phyloP scores from a whole-genome alignment of 2,113 vertebrate species.

The Eudyptes chrysolophus region DNA sequence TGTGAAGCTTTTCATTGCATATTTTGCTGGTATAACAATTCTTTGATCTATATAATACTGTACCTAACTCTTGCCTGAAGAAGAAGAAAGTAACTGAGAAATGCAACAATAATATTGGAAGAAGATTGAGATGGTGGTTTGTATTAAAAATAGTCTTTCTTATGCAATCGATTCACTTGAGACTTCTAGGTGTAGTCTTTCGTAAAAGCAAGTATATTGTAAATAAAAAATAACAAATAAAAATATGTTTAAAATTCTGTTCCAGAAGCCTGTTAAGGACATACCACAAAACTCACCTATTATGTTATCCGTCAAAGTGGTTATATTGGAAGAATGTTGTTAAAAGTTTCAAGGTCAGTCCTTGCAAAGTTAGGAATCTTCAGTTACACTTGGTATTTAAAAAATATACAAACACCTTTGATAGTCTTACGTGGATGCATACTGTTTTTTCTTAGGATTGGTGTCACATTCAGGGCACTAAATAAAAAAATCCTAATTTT shows the following conservation, averaged over 20 bases:
- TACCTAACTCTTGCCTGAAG: background rate
- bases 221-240: background rate
- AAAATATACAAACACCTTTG: background rate
- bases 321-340: background rate
- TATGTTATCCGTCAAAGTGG: background rate
- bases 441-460: background rate
- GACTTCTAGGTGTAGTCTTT: background rate
- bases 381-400: background rate
- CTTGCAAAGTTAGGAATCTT: background rate
- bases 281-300: background rate
- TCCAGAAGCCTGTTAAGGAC: background rate
- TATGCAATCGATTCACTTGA: background rate
- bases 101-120: background rate
- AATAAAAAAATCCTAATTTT: background rate
- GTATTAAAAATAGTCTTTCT: background rate
- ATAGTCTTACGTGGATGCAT: background rate
- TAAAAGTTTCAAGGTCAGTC: background rate
- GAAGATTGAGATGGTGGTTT: background rate
- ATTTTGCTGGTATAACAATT: background rate
- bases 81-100: background rate
- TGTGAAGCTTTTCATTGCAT: background rate
- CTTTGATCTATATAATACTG: background rate
- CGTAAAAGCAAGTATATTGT: background rate
- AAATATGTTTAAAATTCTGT: background rate
- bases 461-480: background rate